Base-by-base conservation (phyloP, 2,888 invertebrate species). In the Drosophila birchii region DNA sequence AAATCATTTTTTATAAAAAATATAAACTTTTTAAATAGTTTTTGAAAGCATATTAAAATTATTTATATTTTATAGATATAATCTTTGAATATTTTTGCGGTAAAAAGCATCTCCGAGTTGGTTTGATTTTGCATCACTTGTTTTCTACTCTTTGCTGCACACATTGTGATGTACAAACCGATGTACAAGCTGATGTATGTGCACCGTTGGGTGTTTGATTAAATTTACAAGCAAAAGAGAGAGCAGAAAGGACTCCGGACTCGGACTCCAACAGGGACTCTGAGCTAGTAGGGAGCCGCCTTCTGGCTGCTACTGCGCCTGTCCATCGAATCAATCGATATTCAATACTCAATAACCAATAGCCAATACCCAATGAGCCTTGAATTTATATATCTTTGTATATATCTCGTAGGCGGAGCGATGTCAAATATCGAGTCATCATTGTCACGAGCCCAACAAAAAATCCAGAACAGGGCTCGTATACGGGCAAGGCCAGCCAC, bases 231-330 rank as follows among this genome's bases (percentile, higher is more conserved):
- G 26, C 44, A 26, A 20, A 36, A 39, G n/a, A 20, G 20, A 29
- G n/a, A 26, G 26, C 2, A 23, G 23, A 23, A 23, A 23, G 29
- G 0, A 55, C 9, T 29, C 34, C 20, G 45, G n/a, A n/a, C 26
- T 8, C 8, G 29, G 0, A 55, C 9, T 8, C 14, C 23, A 14
- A 5, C 5, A 29, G 8, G 36, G 26, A 53, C 60, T 39, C 61
- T 64, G 49, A 29, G 14, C 34, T 32, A 11, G 11, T 51, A 49
- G 43, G 54, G 58, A 26, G 59, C 47, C 64, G 55, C 59, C 58
- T 74, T 53, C 75, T 64, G 18, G 61, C 36, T 11, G 45, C 80
- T 75, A 86, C 76, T 84, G 84, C 84, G 84, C 84, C 78, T 87
- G 84, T 85, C 78, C 83, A 41, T 16, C 14, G 38, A 58, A 49